A percentile compares a stretch with the other conserved stretches of the same genome.
Evolutionary conservation across 2,797 vertebrate species (phyloP).

Genomic region (Tinamus major): DNA sequence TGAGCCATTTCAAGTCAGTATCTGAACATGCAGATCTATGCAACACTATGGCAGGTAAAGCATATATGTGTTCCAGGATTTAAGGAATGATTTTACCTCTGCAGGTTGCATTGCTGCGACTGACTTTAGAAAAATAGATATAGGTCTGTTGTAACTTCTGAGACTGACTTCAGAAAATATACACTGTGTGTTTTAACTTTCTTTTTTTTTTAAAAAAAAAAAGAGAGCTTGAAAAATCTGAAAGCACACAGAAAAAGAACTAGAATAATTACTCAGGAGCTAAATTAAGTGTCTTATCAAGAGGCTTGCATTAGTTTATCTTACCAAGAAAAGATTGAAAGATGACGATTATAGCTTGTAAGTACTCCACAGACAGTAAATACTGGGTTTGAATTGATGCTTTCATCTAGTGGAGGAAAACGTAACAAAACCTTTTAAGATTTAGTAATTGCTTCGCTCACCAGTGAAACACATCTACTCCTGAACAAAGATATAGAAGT

Average conservation of each 20-base stretch:
- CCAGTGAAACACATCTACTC: not conserved
- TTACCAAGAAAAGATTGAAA: conserved; percentile 13
- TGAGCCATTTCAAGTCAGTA: not conserved
- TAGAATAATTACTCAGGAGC: not conserved
- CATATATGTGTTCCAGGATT: not conserved
- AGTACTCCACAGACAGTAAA: not conserved
- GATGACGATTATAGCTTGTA: not conserved
- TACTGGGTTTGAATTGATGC: conserved; percentile 1
- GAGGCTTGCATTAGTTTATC: not conserved
- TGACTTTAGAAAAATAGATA: not conserved
- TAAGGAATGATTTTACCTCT: not conserved
- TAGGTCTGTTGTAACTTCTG: not conserved
- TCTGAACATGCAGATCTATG: not conserved
- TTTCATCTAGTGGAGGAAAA: conserved; percentile 11
- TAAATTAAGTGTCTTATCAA: not conserved
- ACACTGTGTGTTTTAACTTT: not conserved
- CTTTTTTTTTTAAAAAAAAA: not conserved
- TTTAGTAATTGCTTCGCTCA: not conserved
- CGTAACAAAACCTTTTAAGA: conserved; percentile 11
- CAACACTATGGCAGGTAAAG: not conserved
- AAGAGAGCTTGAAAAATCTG: no score
- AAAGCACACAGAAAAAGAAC: not conserved
- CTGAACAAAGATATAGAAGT: not conserved
- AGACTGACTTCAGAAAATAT: not conserved
- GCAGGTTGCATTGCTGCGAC: not conserved